A percentile compares a stretch with the other conserved stretches of the same genome.
Evolutionary conservation across 2,888 invertebrate species (phyloP).

Genomic region (Trilocha varians): DNA sequence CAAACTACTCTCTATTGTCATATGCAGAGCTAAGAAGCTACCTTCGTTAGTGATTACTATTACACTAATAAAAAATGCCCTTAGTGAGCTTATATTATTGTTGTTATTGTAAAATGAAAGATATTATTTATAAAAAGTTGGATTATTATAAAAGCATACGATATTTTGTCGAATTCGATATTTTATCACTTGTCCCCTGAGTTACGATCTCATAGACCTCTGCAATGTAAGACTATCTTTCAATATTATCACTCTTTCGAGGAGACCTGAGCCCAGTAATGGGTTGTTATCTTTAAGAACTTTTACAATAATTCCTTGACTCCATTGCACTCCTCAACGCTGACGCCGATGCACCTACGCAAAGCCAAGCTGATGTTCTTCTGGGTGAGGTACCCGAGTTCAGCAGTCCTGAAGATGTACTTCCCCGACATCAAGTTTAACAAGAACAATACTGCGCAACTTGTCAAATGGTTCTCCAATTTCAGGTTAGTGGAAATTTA

Average conservation of each 20-base stretch:
- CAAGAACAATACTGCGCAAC: conserved; percentile 99
- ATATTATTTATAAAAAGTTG: conserved; percentile 41
- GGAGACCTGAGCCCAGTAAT: too few relatives aligned
- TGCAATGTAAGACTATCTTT: too few relatives aligned
- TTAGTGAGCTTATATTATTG: conserved; percentile 41
- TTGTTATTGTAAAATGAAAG: conserved; percentile 42
- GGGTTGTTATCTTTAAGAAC: neutral
- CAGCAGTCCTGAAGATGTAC: conserved; percentile 99
- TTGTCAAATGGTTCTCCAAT: conserved; percentile 99
- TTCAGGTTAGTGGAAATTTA: conserved; percentile 87
- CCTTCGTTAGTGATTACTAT: too few relatives aligned
- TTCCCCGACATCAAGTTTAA: conserved; percentile 99
- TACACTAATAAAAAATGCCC: conserved; percentile 51
- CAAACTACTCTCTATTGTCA: too few relatives aligned
- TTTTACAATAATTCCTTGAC: conserved; percentile 76
- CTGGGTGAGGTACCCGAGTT: conserved; percentile 99
- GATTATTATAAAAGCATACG: conserved; percentile 2
- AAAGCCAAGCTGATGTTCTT: conserved; percentile 99
- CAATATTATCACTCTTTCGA: too few relatives aligned
- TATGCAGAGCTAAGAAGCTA: too few relatives aligned
- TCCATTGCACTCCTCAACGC: conserved; percentile 92
- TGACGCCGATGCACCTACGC: conserved; percentile 99
- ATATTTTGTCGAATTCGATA: conserved; percentile 4
- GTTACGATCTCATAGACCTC: too few relatives aligned
- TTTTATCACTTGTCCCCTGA: neutral